Evolutionary conservation across 2,888 invertebrate species (phyloP).

Genomic region (Desoria tigrina): DNA sequence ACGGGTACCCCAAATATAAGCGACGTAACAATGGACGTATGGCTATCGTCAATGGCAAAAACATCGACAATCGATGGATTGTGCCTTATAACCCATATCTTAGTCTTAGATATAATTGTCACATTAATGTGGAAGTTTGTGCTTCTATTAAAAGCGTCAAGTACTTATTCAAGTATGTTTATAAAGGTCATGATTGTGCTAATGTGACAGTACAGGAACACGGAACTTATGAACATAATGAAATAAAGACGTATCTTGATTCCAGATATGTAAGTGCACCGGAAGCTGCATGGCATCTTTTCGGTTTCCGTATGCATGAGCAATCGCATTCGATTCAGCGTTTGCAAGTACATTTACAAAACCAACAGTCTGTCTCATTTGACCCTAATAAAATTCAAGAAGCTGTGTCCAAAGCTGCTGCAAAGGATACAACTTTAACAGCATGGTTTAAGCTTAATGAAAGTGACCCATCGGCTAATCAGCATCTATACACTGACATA

Average conservation of each 20-base stretch:
- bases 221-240: slow-evolving; percentile 45
- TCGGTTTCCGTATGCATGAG: no score
- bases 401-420: slow-evolving; percentile 48
- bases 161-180: slow-evolving; percentile 52
- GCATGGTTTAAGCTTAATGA: slow-evolving; percentile 52
- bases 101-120: slow-evolving; percentile 54
- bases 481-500: no score
- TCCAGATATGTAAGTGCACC: no score
- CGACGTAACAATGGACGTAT: slow-evolving; percentile 23
- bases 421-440: no score
- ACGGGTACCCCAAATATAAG: slow-evolving; percentile 57
- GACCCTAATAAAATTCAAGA: slow-evolving; percentile 35
- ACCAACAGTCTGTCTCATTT: slow-evolving; percentile 47
- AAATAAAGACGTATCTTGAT: slow-evolving; percentile 55
- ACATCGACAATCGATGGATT: no score
- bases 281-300: no score
- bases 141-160: slow-evolving; percentile 41
- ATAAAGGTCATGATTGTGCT: no score
- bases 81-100: no score
- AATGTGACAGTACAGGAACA: no score
- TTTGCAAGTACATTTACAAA: slow-evolving; percentile 56
- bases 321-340: slow-evolving; percentile 54
- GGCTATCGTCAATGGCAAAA: slow-evolving; percentile 4
- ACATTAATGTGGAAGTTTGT: slow-evolving; percentile 57
- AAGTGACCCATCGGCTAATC: slow-evolving; percentile 31